Conservation (phyloP, 2,888 invertebrate genomes). For the Amiota communis region DNA sequence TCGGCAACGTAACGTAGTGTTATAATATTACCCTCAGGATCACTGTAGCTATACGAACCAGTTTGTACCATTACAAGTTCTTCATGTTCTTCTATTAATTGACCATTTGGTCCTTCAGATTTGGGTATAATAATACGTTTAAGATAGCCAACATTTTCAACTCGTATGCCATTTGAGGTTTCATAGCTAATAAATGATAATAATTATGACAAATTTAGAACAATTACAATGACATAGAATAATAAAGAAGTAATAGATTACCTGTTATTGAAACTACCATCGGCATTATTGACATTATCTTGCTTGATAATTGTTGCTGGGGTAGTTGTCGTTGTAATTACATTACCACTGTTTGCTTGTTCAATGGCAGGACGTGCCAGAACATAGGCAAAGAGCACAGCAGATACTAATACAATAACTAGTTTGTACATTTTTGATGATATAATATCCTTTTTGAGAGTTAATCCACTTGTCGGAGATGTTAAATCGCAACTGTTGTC, state of each 20-base stretch:
- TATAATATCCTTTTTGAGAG: slow-evolving; percentile 30
- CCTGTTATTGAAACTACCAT: slow-evolving; percentile 75
- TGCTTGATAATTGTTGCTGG: slow-evolving; percentile 74
- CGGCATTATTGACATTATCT: slow-evolving; percentile 72
- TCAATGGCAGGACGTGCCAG: slow-evolving; percentile 65
- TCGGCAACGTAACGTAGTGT: slow-evolving; percentile 80
- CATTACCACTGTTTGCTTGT: slow-evolving; percentile 41
- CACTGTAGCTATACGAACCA: slow-evolving; percentile 82
- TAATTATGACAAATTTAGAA: slow-evolving; percentile 3
- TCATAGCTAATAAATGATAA: slow-evolving; percentile 77
- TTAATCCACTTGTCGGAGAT: slow-evolving; percentile 51
- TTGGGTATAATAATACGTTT: slow-evolving; percentile 76
- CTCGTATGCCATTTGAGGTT: slow-evolving; percentile 85
- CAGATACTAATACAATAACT: slow-evolving; percentile 55
- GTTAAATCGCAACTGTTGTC: slow-evolving; percentile 56
- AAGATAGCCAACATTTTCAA: slow-evolving; percentile 82
- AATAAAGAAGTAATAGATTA: slow-evolving; percentile 46
- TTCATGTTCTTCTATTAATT: slow-evolving; percentile 75
- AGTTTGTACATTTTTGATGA: slow-evolving; percentile 61
- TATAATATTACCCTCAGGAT: slow-evolving; percentile 81
- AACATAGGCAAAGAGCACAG: slow-evolving; percentile 58
- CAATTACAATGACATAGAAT: background rate
- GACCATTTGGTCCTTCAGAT: slow-evolving; percentile 73
- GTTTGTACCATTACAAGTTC: slow-evolving; percentile 77
- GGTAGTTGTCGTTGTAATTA: slow-evolving; percentile 63